Conservation (phyloP, 2,888 invertebrate genomes). For the Nephrotoma flavescens region DNA sequence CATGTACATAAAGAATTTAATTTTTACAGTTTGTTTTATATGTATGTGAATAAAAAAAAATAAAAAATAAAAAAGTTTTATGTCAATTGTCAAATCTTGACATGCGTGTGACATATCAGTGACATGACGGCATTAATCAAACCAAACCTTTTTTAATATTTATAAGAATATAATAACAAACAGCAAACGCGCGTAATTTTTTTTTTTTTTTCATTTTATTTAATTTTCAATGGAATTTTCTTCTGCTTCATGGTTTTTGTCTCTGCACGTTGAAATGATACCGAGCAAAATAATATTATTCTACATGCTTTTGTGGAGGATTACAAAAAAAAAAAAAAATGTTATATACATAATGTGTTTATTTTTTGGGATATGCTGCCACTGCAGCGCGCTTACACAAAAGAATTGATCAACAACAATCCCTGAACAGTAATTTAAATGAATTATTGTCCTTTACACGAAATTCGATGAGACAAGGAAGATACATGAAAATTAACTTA, state of each 20-base stretch:
- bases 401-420: neutral
- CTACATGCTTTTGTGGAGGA: neutral
- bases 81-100: conserved; percentile 35
- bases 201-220: too few species aligned
- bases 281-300: neutral
- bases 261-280: neutral
- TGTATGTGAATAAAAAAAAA: neutral
- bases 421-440: neutral
- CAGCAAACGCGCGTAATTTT: conserved; percentile 1
- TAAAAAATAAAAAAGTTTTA: conserved; percentile 17
- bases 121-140: conserved; percentile 36
- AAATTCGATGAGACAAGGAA: neutral
- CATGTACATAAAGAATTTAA: neutral
- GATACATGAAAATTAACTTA: neutral
- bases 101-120: conserved; percentile 36
- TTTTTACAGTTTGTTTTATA: neutral
- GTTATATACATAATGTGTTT: neutral
- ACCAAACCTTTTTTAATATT: conserved; percentile 11
- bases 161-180: neutral
- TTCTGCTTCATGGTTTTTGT: neutral
- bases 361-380: neutral
- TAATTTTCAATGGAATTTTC: neutral
- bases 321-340: neutral
- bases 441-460: neutral
- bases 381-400: neutral